Evolutionary conservation across 2,888 invertebrate species (phyloP), one percentile per base, ranked within the genome.

Genomic region (Hydriomena furcata): DNA sequence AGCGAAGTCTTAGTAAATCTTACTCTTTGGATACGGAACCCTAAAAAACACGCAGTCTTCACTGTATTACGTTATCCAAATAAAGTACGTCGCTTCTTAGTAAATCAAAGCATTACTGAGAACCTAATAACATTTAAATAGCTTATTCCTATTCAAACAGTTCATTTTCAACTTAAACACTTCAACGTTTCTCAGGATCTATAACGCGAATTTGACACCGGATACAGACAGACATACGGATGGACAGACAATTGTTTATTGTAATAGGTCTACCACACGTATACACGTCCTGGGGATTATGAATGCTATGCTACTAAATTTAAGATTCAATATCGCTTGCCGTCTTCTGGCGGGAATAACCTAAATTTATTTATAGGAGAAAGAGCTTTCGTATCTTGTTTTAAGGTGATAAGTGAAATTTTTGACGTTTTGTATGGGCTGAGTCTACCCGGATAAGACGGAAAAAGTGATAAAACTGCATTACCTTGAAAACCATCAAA

Each of bases 171-270:
- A 65, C 59, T 45, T 44, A 59, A 61, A 63, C 61, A 59, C 63
- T 61, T 52, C 51, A 61, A 35, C 38, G 42, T 41, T 82, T 79
- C 81, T 62, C 6, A 59, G 79, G 79, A 82, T 58, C 71, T 66
- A 79, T 43, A 52, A 38, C 38, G 36, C 36, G 34, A 47, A 52
- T 52, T 52, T 20, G 52, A 52, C 43, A 43, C 47, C 52, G 52
- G 52, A 52, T 30, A 31, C 44, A 24, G 32, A 31, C 44, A 24
- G 32, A 42, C 48, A 36, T 23, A 48, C 52, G 28, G 23, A 46
- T 28, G 21, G 21, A 42, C 45, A 17, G 24, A 34, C 21, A 27
- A 5, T 28, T n/a, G 23, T 13, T 25, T 35, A 41, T 49, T 36
- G 11, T 34, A 28, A 20, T 36, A 30, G 12, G 10, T 43, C 32